Percentiles rank a stretch among this genome's conserved stretches.
phyloP scores from a whole-genome alignment of 2,797 vertebrate species.

The Gobio occitaniae region DNA sequence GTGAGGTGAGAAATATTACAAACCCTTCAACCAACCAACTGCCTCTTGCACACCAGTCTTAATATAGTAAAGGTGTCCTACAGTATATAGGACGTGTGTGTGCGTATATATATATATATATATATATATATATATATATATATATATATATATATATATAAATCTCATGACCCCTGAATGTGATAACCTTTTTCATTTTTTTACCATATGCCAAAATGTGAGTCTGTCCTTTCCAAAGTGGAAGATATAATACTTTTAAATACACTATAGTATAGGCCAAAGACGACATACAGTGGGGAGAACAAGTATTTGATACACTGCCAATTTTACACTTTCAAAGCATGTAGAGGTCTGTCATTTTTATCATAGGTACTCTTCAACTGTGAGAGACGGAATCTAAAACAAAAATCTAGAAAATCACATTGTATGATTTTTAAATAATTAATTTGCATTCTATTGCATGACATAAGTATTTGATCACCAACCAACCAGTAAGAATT shows the following conservation, averaged over 20 bases:
- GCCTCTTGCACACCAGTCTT: not conserved
- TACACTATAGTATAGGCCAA: not conserved
- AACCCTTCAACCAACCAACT: not conserved
- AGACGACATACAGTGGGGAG: not conserved
- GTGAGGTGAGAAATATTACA: slow-evolving; percentile 33
- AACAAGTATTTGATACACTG: too few species aligned
- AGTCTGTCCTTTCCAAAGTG: not conserved
- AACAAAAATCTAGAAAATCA: too few species aligned
- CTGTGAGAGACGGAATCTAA: too few species aligned
- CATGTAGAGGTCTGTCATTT: too few species aligned
- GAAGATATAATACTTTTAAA: not conserved
- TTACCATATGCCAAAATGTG: not conserved
- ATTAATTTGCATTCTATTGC: too few species aligned
- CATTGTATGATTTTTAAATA: too few species aligned
- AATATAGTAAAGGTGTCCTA: not conserved
- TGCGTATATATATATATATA: too few species aligned
- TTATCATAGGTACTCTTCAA: too few species aligned
- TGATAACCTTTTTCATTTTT: not conserved
- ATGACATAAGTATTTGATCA: too few species aligned
- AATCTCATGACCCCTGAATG: slow-evolving; percentile 15
- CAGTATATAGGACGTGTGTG: too few species aligned
- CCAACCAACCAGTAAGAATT: too few species aligned
- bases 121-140: not conserved
- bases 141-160: not conserved
- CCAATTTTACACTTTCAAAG: too few species aligned